A percentile compares a stretch with the other conserved stretches of the same genome.
phyloP scores from a whole-genome alignment of 2,113 vertebrate genomes.

The Phasianus colchicus region DNA sequence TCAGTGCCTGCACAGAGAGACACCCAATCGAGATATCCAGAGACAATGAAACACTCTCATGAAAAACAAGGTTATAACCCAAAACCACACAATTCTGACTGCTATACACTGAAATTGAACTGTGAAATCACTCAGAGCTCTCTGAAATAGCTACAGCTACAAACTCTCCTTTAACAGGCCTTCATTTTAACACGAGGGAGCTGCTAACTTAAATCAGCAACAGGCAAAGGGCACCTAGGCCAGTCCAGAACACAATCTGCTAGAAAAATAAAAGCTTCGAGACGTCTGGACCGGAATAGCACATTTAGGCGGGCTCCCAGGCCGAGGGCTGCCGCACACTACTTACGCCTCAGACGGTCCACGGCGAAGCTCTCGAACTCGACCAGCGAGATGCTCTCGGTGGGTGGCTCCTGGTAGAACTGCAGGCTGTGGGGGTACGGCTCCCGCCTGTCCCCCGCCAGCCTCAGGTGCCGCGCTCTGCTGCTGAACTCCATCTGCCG shows the following conservation, averaged over 20 bases:
- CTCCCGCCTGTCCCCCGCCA: constrained; percentile 55
- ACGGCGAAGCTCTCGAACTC: constrained; percentile 94
- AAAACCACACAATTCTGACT: accelerated
- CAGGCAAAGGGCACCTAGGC: accelerated
- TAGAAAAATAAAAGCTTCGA: no score
- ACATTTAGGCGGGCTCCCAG: no score
- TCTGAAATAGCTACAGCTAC: background rate
- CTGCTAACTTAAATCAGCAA: accelerated
- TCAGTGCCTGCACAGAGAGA: background rate
- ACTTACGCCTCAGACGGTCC: constrained; percentile 91
- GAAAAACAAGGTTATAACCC: accelerated
- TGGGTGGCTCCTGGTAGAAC: constrained; percentile 90
- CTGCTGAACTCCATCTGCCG: constrained; percentile 71
- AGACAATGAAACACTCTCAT: accelerated
- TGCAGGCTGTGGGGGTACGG: constrained; percentile 88
- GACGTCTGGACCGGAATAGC: no score
- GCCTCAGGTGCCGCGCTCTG: background rate
- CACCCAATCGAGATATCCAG: background rate
- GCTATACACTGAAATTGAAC: accelerated
- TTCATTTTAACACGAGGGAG: accelerated
- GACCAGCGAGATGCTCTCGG: constrained; percentile 87
- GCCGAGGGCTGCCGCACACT: background rate
- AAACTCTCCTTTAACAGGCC: accelerated
- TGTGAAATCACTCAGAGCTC: accelerated
- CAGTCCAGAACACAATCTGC: no score